A percentile compares a stretch with the other conserved stretches of the same genome.
phyloP scores from a whole-genome alignment of 2,888 invertebrate genomes.

The Caenorhabditis japonica region DNA sequence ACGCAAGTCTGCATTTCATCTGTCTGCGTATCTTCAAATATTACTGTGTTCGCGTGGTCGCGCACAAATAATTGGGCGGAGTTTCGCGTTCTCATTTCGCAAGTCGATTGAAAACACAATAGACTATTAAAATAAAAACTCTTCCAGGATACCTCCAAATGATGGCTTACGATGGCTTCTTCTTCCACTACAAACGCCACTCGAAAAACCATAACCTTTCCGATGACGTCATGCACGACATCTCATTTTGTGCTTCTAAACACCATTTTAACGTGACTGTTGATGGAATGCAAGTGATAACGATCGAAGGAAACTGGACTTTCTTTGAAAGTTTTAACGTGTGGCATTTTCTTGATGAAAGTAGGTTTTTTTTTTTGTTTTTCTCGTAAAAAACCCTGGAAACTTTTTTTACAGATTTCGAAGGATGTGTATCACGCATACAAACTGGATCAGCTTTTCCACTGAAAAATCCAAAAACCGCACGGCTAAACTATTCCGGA shows the following conservation, averaged over 20 bases:
- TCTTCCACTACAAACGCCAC: conserved; percentile 68
- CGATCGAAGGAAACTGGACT: conserved; percentile 73
- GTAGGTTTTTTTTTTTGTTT: conserved; percentile 38
- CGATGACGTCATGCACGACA: conserved; percentile 73
- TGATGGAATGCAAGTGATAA: conserved; percentile 67
- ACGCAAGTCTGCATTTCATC: no score
- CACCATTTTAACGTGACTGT: conserved; percentile 69
- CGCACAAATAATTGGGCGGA: no score
- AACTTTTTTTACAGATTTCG: conserved; percentile 67
- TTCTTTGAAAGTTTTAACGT: conserved; percentile 74
- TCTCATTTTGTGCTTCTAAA: conserved; percentile 71
- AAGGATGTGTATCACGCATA: conserved; percentile 73
- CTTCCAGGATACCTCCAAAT: conserved; percentile 66
- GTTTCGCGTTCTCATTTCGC: no score
- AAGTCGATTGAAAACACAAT: neutral
- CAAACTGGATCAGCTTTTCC: conserved; percentile 74
- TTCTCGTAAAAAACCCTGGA: neutral
- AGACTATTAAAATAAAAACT: neutral
- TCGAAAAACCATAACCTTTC: conserved; percentile 58
- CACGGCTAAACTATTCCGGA: conserved; percentile 68
- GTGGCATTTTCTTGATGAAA: conserved; percentile 72
- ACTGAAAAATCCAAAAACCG: conserved; percentile 69
- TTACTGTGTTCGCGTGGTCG: no score
- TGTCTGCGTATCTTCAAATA: no score
- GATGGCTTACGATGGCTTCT: conserved; percentile 71